Percentiles rank a stretch among this genome's conserved stretches.
phyloP scores from a whole-genome alignment of 2,113 vertebrate species.

The Grantiella picta region DNA sequence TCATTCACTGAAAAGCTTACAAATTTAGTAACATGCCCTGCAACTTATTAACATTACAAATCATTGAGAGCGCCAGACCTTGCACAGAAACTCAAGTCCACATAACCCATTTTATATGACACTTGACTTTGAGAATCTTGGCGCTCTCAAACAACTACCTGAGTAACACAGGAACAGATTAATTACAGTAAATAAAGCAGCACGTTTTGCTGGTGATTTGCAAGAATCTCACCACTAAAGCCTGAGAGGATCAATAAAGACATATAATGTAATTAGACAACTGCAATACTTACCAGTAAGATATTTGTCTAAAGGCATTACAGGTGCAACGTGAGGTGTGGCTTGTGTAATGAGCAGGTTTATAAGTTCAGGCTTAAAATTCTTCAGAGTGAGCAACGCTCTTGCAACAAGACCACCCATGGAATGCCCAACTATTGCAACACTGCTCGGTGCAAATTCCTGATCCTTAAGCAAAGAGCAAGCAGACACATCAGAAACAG shows the following conservation, averaged over 20 bases:
- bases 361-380: constrained; percentile 87
- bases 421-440: constrained; percentile 92
- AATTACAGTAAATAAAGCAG: background rate
- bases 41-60: background rate
- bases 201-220: background rate
- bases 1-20: background rate
- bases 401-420: constrained; percentile 98
- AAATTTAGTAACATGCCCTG: background rate
- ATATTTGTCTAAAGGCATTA: constrained; percentile 87
- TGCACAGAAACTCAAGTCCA: background rate
- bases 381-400: constrained; percentile 88
- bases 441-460: constrained; percentile 82
- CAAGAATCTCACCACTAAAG: background rate
- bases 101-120: background rate
- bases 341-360: constrained; percentile 94
- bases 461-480: constrained; percentile 68
- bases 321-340: constrained; percentile 91
- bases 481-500: background rate
- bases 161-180: background rate
- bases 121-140: background rate
- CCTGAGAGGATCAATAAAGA: background rate
- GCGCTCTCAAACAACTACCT: background rate
- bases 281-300: constrained; percentile 77
- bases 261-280: background rate
- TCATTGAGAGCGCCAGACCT: background rate